These are phyloP conservation scores for Cenopis cana DNA, from an alignment of 2,888 invertebrate genomes.

Conservation along the genomic window DNA sequence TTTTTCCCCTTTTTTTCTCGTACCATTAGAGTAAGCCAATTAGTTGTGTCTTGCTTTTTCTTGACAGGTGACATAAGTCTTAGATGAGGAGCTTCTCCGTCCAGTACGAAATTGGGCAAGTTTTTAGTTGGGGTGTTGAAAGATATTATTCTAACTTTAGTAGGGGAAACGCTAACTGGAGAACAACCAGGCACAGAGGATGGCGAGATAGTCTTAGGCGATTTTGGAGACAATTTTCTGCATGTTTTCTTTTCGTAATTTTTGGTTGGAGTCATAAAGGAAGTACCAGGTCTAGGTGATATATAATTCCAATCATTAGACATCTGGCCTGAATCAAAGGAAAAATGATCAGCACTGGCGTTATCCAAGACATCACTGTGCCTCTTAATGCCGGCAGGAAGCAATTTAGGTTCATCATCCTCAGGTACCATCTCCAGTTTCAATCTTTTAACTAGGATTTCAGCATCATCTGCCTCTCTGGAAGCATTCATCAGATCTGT, in stretches of 20 bases:
- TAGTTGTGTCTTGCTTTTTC: conserved; percentile 85
- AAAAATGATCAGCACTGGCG: conserved; percentile 49
- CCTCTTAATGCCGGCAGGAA: conserved; percentile 64
- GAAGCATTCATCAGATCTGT: conserved; percentile 69
- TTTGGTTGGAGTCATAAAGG: conserved; percentile 72
- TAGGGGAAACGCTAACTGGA: conserved; percentile 58
- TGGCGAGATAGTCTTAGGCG: conserved; percentile 58
- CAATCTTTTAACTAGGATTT: conserved; percentile 58
- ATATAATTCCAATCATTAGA: conserved; percentile 61
- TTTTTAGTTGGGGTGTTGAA: conserved; percentile 87
- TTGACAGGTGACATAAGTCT: conserved; percentile 89
- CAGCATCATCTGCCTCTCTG: conserved; percentile 58
- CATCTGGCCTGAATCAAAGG: conserved; percentile 43
- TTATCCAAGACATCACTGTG: conserved; percentile 59
- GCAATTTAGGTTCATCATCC: conserved; percentile 50
- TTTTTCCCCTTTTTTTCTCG: conserved; percentile 56
- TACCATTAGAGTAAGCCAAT: conserved; percentile 87
- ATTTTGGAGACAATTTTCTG: conserved; percentile 62
- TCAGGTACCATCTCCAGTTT: conserved; percentile 55
- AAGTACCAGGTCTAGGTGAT: conserved; percentile 58
- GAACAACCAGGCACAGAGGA: conserved; percentile 51
- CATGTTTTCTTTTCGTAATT: conserved; percentile 61
- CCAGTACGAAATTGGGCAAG: conserved; percentile 90
- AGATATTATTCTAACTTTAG: conserved; percentile 59
- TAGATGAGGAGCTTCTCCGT: conserved; percentile 91